Evolutionary conservation across 2,888 invertebrate genomes (phyloP).

Genomic region (Euproctis similis): DNA sequence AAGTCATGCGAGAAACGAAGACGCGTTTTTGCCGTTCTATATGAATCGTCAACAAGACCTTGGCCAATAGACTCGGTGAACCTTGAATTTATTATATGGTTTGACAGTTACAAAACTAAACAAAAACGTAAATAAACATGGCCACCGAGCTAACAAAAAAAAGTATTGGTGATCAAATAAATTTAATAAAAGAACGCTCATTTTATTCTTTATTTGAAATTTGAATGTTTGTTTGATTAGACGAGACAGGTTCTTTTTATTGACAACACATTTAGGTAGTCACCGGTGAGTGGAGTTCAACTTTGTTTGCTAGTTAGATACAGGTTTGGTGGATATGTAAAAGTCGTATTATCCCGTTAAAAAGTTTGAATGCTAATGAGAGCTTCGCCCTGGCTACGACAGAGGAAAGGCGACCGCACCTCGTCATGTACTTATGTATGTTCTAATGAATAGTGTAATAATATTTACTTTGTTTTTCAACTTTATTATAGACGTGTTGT

Average conservation of each 20-base stretch:
- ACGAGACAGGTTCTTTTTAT: slow-evolving; percentile 5
- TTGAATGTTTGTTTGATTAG: slow-evolving; percentile 4
- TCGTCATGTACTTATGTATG: too few species aligned
- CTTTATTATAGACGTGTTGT: too few species aligned
- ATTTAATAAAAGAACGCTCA: neutral
- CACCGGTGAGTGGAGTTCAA: too few species aligned
- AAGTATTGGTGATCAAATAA: slow-evolving; percentile 9
- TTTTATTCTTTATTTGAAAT: neutral
- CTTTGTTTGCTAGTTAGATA: slow-evolving; percentile 37
- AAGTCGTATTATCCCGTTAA: slow-evolving; percentile 53
- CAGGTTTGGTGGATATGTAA: slow-evolving; percentile 36
- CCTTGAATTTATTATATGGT: slow-evolving; percentile 45
- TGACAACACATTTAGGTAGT: slow-evolving; percentile 5
- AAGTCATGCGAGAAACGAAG: slow-evolving; percentile 30
- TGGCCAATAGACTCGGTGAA: slow-evolving; percentile 41
- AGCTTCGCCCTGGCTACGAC: slow-evolving; percentile 42
- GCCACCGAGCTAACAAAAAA: slow-evolving; percentile 25
- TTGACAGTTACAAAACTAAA: slow-evolving; percentile 36
- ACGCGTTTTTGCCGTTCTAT: slow-evolving; percentile 35
- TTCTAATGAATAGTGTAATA: too few species aligned
- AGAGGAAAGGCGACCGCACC: slow-evolving; percentile 9
- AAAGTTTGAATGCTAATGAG: slow-evolving; percentile 63
- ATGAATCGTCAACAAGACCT: slow-evolving; percentile 42
- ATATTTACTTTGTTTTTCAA: too few species aligned
- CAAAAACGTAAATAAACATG: slow-evolving; percentile 43